Evolutionary conservation across 2,797 vertebrate species (phyloP).

Genomic region (Hephaestus fuliginosus): DNA sequence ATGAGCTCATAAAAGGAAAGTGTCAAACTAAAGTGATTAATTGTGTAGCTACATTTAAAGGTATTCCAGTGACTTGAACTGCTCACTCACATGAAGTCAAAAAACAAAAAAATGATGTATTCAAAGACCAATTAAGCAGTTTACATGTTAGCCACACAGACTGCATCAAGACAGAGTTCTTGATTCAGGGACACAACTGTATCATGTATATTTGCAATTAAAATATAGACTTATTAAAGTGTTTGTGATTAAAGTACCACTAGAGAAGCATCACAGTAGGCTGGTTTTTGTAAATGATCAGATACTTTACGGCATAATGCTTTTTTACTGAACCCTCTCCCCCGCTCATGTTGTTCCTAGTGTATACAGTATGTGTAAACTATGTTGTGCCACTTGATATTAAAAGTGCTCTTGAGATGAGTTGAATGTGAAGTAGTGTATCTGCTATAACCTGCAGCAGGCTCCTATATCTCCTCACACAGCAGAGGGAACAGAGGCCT

Average conservation of each 20-base stretch:
- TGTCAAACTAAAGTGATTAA: not conserved
- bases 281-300: not conserved
- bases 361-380: not conserved
- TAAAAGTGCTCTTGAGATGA: constrained; percentile 24
- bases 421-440: constrained; percentile 9
- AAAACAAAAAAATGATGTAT: too few species aligned
- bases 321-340: not conserved
- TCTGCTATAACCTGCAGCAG: constrained; percentile 12
- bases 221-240: too few species aligned
- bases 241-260: too few species aligned
- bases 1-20: too few species aligned
- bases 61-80: too few species aligned
- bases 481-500: constrained; percentile 31
- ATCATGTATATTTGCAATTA: too few species aligned
- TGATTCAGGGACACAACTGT: too few species aligned
- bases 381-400: constrained; percentile 15
- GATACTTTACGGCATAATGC: not conserved
- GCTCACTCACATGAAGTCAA: too few species aligned
- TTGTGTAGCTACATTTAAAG: not conserved
- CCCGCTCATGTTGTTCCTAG: not conserved
- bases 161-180: too few species aligned
- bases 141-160: too few species aligned
- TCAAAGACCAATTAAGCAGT: too few species aligned
- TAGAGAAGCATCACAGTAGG: too few species aligned
- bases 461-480: constrained; percentile 15